Evolutionary conservation across 1,140 invertebrate species (phyloP), one percentile per base, ranked within the genome.

Genomic region (Pseudomyrmex gracilis): DNA sequence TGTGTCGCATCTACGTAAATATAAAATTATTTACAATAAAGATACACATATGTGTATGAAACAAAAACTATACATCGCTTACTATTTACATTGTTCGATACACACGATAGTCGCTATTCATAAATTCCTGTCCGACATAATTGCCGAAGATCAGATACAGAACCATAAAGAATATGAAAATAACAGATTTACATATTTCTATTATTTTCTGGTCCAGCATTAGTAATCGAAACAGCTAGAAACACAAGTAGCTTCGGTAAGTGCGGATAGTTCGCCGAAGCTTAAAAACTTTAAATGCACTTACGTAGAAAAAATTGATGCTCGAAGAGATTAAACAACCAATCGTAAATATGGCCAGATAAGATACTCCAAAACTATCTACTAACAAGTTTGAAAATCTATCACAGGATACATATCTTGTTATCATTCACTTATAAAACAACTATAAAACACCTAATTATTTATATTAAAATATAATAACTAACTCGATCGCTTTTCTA

Each of bases 401-500:
- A 34, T 7, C 4, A 24, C 49, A 9, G 7, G 3, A 51, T 3
- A 68, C 13, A 12, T n/a, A 22, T 24, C 15, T 63, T 63, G 4
- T 63, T 15, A 43, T 63, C 43, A 34, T 63, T 34, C 34, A 15
- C 15, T 63, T 5, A 12, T 15, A 8, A 17, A 60, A n/a, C 15
- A 55, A 71, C 58, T 34, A 34, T 34, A 34, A 34, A 34, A 34
- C 5, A 7, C 7, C 1, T 7, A 34, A 34, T 34, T 7, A 34
- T 34, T 34, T 34, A n/a, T n/a, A n/a, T n/a, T 34, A 5, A 43
- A 77, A 53, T n/a, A n/a, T 73, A n/a, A n/a, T n/a, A 82, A 68
- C 68, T 49, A 45, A 82, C 78, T 73, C 78, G n/a, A 73, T 82
- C 0, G 78, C 78, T 73, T 68, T 73, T 53, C 2, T 82, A 71